Conservation (phyloP, 2,113 vertebrate species). For the Actinemys pallida region DNA sequence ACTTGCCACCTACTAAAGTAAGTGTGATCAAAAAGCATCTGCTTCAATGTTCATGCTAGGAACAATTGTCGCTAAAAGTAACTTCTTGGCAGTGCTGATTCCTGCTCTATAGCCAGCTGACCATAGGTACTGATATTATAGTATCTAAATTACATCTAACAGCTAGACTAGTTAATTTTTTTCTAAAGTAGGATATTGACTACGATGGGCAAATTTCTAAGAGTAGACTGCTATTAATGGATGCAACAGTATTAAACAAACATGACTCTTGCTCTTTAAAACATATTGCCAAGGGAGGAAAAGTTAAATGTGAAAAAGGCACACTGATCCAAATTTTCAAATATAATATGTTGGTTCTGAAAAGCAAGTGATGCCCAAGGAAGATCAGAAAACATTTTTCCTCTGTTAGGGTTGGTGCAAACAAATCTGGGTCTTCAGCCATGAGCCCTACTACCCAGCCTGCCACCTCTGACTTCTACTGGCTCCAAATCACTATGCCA, state of each 20-base stretch:
- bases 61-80: background rate
- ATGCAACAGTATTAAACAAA: background rate
- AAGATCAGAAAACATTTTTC: background rate
- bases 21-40: background rate
- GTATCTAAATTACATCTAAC: background rate
- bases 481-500: fast-evolving
- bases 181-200: background rate
- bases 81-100: background rate
- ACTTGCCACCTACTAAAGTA: background rate
- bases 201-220: fast-evolving
- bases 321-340: background rate
- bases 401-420: background rate
- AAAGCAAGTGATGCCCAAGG: background rate
- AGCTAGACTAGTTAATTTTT: background rate
- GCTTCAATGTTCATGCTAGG: background rate
- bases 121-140: background rate
- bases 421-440: fast-evolving
- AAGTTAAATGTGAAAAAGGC: background rate
- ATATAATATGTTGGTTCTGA: background rate
- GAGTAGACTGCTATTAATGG: fast-evolving
- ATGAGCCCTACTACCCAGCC: fast-evolving
- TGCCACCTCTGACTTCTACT: background rate
- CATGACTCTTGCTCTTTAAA: fast-evolving
- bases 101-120: background rate
- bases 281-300: background rate